Conservation (phyloP, 2,113 vertebrate genomes). For the Nyctereutes procyonoides region DNA sequence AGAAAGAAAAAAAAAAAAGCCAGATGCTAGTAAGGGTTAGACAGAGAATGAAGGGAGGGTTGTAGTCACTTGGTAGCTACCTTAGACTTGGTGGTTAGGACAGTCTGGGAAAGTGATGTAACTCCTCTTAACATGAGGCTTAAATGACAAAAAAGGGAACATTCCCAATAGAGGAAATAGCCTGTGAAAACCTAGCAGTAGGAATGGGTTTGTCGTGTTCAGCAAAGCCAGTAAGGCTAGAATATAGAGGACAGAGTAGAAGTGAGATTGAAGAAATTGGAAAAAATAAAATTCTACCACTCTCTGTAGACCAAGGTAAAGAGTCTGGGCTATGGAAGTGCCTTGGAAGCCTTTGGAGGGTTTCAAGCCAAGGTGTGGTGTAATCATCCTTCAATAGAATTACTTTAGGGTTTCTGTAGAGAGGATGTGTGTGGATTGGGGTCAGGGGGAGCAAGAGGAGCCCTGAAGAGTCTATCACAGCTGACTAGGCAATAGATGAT, state of each 20-base stretch:
- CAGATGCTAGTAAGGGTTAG: neutral
- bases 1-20: neutral
- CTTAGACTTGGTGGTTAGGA: neutral
- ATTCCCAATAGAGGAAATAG: neutral
- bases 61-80: neutral
- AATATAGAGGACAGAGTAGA: neutral
- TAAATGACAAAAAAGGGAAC: neutral
- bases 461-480: neutral
- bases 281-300: neutral
- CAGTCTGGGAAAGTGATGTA: neutral
- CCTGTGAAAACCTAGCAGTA: neutral
- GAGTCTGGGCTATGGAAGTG: neutral
- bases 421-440: neutral
- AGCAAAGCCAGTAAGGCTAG: neutral
- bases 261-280: neutral
- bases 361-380: neutral
- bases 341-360: neutral
- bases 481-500: neutral
- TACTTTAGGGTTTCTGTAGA: neutral
- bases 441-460: neutral
- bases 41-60: slow-evolving; percentile 28
- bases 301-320: neutral
- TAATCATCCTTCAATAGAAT: neutral
- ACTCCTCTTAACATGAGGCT: neutral
- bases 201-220: neutral